Evolutionary conservation across 2,888 invertebrate genomes (phyloP), one percentile per base, ranked within the genome.

Genomic region (Dromius quadrimaculatus): DNA sequence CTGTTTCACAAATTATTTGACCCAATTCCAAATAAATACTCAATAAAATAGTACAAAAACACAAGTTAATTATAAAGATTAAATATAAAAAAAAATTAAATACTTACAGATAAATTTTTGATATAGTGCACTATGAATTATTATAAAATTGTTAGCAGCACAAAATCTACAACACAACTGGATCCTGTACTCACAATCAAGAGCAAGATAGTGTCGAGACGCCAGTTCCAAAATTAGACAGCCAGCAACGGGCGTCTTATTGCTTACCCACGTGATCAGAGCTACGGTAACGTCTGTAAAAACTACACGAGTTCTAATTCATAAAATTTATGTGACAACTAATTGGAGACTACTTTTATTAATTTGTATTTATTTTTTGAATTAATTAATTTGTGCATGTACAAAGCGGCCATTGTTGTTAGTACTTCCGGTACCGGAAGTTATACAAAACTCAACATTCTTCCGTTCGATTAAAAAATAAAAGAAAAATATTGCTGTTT

Each of bases 181-280:
- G 50, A 28, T 54, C 20, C 59, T 59, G 59, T 34, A 59, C 59
- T 47, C 47, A 47, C 47, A 17, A 47, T 19, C 20, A 19, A n/a
- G 19, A 47, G 15, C 20, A 15, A 22, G 20, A 13, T 19, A 20
- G n/a, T 23, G 59, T 36, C 62, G 41, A 20, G 38, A 36, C 36
- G 62, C 54, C 36, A 8, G 34, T 45, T 62, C 65, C 65, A 65
- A 65, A 65, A 65, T 65, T 65, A 65, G 65, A 17, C 54, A 32
- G 38, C 20, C 62, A 62, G 62, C 22, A 9, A 54, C 65, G 23
- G 65, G 50, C 54, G 65, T 65, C 65, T 50, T 36, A 22, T 19
- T 47, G 41, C 43, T 62, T 13, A 23, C 2, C 6, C 65, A 65
- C 65, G 65, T 65, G 65, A 65, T 47, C 38, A 50, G 15, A 36